Evolutionary conservation across 2,113 vertebrate species (phyloP).

Genomic region (Pterocles burchelli): DNA sequence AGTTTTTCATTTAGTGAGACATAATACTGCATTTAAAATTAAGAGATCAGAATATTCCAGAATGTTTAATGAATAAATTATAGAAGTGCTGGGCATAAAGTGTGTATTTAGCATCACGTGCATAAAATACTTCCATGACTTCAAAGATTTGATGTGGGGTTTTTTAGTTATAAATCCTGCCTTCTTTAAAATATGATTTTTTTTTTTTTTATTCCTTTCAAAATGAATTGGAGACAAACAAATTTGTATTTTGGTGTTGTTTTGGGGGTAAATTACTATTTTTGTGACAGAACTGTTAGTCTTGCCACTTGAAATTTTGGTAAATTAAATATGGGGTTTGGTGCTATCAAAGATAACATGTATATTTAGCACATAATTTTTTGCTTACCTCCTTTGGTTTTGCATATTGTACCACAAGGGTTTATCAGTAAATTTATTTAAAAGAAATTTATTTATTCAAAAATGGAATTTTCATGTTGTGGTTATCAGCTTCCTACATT

Average conservation of each 20-base stretch:
- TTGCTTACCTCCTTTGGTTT: not conserved
- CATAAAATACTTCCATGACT: not conserved
- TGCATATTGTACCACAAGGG: not conserved
- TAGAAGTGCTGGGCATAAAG: not conserved
- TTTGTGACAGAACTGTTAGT: not conserved
- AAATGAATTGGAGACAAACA: not conserved
- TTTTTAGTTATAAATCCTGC: not conserved
- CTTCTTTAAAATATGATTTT: no score
- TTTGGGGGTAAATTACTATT: not conserved
- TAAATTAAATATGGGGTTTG: not conserved
- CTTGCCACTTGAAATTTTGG: not conserved
- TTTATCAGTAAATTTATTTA: not conserved
- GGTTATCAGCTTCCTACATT: not conserved
- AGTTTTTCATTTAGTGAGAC: not conserved
- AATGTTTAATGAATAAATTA: not conserved
- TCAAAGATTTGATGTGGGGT: accelerated
- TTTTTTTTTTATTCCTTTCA: not conserved
- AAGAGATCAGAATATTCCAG: not conserved
- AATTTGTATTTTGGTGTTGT: not conserved
- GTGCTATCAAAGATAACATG: not conserved
- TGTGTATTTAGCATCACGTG: not conserved
- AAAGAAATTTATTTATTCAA: not conserved
- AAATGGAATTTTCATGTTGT: not conserved
- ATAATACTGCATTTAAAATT: not conserved
- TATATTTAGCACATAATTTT: not conserved